phyloP scores from a whole-genome alignment of 2,888 invertebrate species.

The Clanis bilineata region DNA sequence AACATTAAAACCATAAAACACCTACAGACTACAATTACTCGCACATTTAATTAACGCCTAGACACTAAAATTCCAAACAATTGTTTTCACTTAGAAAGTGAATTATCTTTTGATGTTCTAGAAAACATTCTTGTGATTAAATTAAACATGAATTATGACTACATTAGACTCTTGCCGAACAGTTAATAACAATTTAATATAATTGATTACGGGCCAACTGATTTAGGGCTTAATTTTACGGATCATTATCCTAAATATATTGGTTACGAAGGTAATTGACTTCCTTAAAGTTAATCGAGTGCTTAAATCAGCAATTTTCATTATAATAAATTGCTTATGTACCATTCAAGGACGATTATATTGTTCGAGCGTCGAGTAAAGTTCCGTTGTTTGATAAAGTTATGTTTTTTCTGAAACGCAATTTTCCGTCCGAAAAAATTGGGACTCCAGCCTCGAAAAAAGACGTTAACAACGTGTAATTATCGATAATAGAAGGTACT shows the following conservation, averaged over 20 bases:
- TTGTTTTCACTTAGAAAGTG: background rate
- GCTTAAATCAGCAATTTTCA: slow-evolving; percentile 21
- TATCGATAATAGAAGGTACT: background rate
- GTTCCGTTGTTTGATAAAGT: slow-evolving; percentile 1
- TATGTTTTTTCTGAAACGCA: background rate
- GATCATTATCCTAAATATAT: slow-evolving; percentile 37
- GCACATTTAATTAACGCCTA: no score
- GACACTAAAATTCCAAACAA: background rate
- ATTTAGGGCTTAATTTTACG: slow-evolving; percentile 36
- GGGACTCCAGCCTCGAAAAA: background rate
- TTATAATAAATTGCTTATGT: slow-evolving; percentile 13
- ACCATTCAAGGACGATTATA: slow-evolving; percentile 8
- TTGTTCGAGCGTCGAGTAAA: background rate
- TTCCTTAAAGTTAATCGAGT: slow-evolving; percentile 24
- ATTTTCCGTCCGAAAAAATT: background rate
- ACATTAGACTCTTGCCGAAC: slow-evolving; percentile 28
- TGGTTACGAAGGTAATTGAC: slow-evolving; percentile 23
- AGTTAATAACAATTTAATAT: slow-evolving; percentile 28
- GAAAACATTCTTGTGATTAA: slow-evolving; percentile 13
- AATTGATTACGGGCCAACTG: slow-evolving; percentile 24
- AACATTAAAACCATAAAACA: no score
- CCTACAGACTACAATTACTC: no score
- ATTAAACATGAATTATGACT: slow-evolving; percentile 34
- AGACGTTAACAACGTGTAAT: background rate
- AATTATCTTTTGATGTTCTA: background rate